Conservation (phyloP, 2,113 vertebrate species). For the Girardinichthys multiradiatus region DNA sequence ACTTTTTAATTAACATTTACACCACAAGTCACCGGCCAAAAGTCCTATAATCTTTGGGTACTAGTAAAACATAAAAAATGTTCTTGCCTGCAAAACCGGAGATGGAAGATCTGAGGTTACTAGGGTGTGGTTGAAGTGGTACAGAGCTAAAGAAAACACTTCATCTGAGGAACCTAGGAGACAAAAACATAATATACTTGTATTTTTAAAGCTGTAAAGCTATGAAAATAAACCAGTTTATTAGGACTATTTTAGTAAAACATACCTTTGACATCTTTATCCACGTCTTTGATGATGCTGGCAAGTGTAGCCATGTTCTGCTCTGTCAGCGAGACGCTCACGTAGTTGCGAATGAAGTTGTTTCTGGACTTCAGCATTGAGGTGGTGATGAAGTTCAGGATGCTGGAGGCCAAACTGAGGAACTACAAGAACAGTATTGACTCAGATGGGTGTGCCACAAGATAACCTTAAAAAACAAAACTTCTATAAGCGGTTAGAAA, state of each 20-base stretch:
- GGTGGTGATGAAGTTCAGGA: slow-evolving; percentile 96
- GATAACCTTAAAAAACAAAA: neutral
- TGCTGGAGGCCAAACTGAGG: slow-evolving; percentile 93
- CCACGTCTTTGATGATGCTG: slow-evolving; percentile 98
- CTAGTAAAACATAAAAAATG: neutral
- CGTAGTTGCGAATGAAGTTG: slow-evolving; percentile 98
- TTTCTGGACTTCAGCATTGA: slow-evolving; percentile 98
- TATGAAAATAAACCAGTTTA: neutral
- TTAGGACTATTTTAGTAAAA: neutral
- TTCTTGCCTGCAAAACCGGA: slow-evolving; percentile 90
- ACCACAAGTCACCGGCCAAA: neutral
- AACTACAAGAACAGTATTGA: slow-evolving; percentile 80
- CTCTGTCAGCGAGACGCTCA: slow-evolving; percentile 95
- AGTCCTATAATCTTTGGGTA: neutral
- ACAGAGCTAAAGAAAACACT: slow-evolving; percentile 93
- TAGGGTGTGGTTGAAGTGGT: slow-evolving; percentile 97
- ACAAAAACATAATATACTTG: neutral
- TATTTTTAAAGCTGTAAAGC: neutral
- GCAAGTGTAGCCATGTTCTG: slow-evolving; percentile 97
- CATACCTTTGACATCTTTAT: slow-evolving; percentile 96
- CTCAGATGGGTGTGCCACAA: neutral
- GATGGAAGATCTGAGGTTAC: slow-evolving; percentile 98
- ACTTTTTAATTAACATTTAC: neutral
- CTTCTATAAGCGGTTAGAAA: neutral
- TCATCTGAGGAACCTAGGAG: slow-evolving; percentile 91